These are phyloP conservation scores for Rhopalosiphum padi DNA, from an alignment of 1,140 invertebrate species.

Conservation along the genomic window DNA sequence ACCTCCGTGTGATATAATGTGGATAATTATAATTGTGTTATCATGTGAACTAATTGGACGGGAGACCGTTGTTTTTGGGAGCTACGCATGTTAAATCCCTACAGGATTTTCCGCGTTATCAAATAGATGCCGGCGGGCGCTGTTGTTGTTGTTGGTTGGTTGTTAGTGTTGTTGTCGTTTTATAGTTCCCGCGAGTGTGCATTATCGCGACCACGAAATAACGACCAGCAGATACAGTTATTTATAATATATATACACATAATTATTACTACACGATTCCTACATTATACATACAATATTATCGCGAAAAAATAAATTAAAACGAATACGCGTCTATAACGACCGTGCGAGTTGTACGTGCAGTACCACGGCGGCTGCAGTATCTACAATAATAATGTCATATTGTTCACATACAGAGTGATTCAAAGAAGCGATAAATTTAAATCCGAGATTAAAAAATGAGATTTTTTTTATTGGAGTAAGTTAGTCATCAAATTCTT, in stretches of 20 bases:
- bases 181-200: not conserved
- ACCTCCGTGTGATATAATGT: not conserved
- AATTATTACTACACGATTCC: not conserved
- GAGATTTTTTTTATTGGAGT: not conserved
- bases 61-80: not conserved
- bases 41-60: conserved; percentile 12
- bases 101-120: not conserved
- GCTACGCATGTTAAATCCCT: not conserved
- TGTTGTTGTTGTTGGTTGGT: not conserved
- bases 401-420: not conserved
- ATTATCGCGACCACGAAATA: conserved; percentile 3
- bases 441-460: not conserved
- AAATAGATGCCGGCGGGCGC: not conserved
- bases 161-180: not conserved
- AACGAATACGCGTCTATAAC: conserved; percentile 13
- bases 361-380: not conserved
- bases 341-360: not conserved
- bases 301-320: conserved; percentile 14
- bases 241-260: not conserved
- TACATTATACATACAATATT: not conserved
- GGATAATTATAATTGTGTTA: not conserved
- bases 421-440: not conserved
- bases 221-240: not conserved
- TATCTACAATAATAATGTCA: not conserved
- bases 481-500: not conserved